Conservation (phyloP, 1,140 invertebrate species). For the Streblospio benedicti region DNA sequence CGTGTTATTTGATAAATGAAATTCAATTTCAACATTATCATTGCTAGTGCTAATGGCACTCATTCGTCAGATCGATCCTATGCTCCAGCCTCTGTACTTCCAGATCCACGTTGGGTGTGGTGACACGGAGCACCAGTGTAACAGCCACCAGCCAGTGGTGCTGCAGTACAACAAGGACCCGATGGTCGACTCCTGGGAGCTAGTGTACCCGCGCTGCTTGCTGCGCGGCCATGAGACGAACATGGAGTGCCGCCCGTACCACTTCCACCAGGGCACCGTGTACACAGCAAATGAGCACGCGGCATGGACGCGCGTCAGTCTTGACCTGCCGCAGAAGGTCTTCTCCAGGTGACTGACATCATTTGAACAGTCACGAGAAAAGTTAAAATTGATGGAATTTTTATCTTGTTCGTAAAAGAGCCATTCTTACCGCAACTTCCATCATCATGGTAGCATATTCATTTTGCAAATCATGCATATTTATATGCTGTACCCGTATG, state of each 20-base stretch:
- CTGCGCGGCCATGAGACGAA: constrained; percentile 26
- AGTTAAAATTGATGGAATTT: no score
- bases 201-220: constrained; percentile 43
- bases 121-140: constrained; percentile 25
- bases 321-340: constrained; percentile 42
- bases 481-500: no score
- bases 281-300: constrained; percentile 38
- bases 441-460: no score
- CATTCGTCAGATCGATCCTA: no score
- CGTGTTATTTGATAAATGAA: no score
- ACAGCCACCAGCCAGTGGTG: constrained; percentile 22
- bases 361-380: no score
- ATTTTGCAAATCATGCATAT: no score
- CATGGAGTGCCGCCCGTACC: constrained; percentile 43
- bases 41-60: no score
- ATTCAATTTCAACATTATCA: no score
- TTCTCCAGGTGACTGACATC: constrained; percentile 42
- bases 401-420: no score
- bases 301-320: constrained; percentile 44
- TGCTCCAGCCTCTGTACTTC: no score
- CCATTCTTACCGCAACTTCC: no score
- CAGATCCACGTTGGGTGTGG: constrained; percentile 37
- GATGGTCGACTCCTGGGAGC: constrained; percentile 37
- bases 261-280: constrained; percentile 40
- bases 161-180: constrained; percentile 44